Percentiles rank a stretch among this genome's conserved stretches.
Evolutionary conservation across 1,140 invertebrate genomes (phyloP).

Genomic region (Liolophura sinensis): DNA sequence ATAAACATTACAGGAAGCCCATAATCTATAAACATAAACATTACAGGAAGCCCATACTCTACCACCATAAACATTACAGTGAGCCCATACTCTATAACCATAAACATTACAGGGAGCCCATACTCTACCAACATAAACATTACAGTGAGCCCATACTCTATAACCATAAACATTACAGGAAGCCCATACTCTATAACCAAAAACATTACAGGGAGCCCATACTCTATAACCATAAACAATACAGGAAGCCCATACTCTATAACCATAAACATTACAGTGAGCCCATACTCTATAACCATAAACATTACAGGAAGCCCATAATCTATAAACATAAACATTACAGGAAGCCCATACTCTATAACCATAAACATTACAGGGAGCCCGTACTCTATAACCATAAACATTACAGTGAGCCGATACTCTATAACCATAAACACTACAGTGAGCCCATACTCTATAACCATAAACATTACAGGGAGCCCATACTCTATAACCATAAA

Average conservation of each 20-base stretch:
- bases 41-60: neutral
- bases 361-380: neutral
- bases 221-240: neutral
- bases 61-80: neutral
- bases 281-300: neutral
- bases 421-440: neutral
- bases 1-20: neutral
- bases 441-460: neutral
- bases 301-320: conserved; percentile 41
- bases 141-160: too few relatives aligned
- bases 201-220: neutral
- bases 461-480: conserved; percentile 29
- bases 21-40: neutral
- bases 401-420: neutral
- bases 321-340: conserved; percentile 35
- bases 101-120: too few relatives aligned
- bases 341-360: neutral
- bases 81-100: too few relatives aligned
- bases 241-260: neutral
- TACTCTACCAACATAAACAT: too few relatives aligned
- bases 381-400: neutral
- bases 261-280: neutral
- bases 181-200: neutral
- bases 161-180: too few relatives aligned
- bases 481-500: conserved; percentile 44